Base-by-base conservation (phyloP, 2,888 invertebrate genomes). In the Autographa gamma region DNA sequence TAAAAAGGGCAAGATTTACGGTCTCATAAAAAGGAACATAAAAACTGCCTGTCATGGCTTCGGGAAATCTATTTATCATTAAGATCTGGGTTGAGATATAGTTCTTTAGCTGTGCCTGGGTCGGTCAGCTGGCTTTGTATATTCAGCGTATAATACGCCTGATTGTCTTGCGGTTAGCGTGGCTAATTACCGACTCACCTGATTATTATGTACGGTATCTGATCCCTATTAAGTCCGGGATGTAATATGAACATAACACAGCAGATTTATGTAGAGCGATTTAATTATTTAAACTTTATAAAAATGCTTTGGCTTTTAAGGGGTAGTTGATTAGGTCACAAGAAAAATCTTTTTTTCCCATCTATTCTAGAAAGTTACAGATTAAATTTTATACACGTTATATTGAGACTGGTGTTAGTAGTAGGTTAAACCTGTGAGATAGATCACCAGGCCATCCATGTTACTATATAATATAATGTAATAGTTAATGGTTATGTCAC, bases 1-100 rank as follows among this genome's bases (percentile, higher is more conserved):
- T 32, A 77, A 74, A 71, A 56, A 73, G 66, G 71, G 70, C 71
- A 69, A 69, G 63, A 56, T 81, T 81, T 78, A 78, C 71, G 63
- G 63, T 74, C 58, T 65, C 64, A 60, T 73, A 77, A 68, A 71
- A 78, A 59, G 13, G 52, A 76, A 62, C 60, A 60, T 60, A 63
- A 75, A 73, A 65, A 69, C 60, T 69, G 31, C 9, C 18, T 60
- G 16, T 63, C 43, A 59, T 48, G 52, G 38, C n/a, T 58, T 16
- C 59, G 56, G 56, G 34, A 52, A 58, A 63, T 54, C 7, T 41
- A 63, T 41, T 31, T 67, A 38, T 69, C 64, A 54, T 60, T 32
- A 63, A 64, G 34, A 61, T 58, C 60, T 18, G 7, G 32, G 16
- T 58, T 43, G 54, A 41, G 14, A 5, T 6, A 48, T 34, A 34